Evolutionary conservation across 92 coral and sea anemone species (phyloP), one percentile per base, ranked within the genome.

Genomic region (Zoanthus gigantus): DNA sequence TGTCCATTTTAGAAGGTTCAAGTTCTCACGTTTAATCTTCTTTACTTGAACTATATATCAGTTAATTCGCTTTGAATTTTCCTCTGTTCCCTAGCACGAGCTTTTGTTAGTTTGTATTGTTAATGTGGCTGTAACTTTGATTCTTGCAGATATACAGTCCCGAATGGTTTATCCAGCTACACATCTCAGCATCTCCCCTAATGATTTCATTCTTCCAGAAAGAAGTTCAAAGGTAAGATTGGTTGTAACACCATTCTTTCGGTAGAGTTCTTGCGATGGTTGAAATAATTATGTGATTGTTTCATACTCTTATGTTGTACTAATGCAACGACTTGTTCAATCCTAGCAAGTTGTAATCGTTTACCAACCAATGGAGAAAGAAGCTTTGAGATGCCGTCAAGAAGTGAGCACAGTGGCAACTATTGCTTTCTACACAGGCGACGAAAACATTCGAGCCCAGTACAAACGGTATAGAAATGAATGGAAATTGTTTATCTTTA

Each of bases 341-440:
- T 71, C 29, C 2, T 80, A 97, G 99, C 93, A 93, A 74, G 88
- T 97, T 42, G 89, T 92, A 48, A 86, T 97, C 42, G 96, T 92
- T 23, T 97, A 90, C 87, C 99, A 95, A 74, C 99, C 99, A 37
- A 65, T 95, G 74, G 98, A 97, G 88, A 94, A 90, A 83, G 99
- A 97, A 73, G 99, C 99, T 16, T 78, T 93, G 32, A 92, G 89
- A 71, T 97, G 99, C 80, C 95, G 92, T 77, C 69, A 84, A 37
- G 93, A 93, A 74, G 90, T 91, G 17, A 95, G 94, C 82, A 92
- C 95, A 23, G 98, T 97, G 14, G 99, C 99, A 46, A 94, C 92
- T 9, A 74, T 97, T 57, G 98, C 96, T 44, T 89, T 97, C 77
- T 97, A 95, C 88, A 89, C 93, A 47, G 99, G 99, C 7, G 98